A percentile compares a stretch with the other conserved stretches of the same genome.
Evolutionary conservation across 2,797 vertebrate genomes (phyloP).

Genomic region (Silurus lanzhouensis): DNA sequence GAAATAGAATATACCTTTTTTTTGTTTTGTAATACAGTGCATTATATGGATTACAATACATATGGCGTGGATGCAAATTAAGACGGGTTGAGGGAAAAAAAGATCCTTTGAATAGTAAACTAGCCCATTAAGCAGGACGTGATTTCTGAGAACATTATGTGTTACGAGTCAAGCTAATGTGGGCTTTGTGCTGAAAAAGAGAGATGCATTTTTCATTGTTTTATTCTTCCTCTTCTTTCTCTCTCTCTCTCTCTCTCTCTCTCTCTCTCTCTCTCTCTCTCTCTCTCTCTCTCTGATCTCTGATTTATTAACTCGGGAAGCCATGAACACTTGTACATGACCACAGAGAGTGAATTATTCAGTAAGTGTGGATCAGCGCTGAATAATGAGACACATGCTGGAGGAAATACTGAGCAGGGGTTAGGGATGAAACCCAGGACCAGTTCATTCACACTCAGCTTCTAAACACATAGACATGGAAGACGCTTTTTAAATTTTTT

Average conservation of each 20-base stretch:
- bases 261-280: constrained; percentile 12
- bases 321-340: constrained; percentile 41
- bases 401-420: constrained; percentile 31
- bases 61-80: not conserved
- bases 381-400: constrained; percentile 44
- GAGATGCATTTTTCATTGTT: not conserved
- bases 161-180: not conserved
- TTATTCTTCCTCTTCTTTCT: constrained; percentile 5
- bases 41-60: not conserved
- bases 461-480: not conserved
- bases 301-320: constrained; percentile 45
- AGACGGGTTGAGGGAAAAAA: not conserved
- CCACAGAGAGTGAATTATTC: constrained; percentile 54
- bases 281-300: constrained; percentile 6
- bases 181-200: not conserved
- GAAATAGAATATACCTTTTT: not conserved
- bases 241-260: not conserved
- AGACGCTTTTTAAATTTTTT: not conserved
- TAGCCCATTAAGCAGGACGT: not conserved
- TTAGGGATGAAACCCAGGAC: not conserved
- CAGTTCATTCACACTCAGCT: not conserved
- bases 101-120: not conserved
- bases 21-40: not conserved
- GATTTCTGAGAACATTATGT: not conserved
- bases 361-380: constrained; percentile 31